Evolutionary conservation across 2,888 invertebrate species (phyloP).

Genomic region (Lasioglossum marginatum): DNA sequence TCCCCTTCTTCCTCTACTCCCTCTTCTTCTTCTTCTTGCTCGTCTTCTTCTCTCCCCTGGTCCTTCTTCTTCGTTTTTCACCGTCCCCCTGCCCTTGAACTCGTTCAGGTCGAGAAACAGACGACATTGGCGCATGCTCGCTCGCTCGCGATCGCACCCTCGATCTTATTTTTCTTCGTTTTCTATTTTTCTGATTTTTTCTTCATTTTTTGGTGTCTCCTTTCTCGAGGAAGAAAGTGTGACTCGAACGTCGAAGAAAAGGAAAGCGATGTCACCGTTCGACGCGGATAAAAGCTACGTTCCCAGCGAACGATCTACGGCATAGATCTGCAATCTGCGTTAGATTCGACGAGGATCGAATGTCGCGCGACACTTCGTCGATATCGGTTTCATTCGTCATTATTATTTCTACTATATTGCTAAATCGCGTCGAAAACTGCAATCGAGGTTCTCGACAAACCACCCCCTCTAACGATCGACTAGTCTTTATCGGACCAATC

Average conservation of each 20-base stretch:
- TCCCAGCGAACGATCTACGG: background rate
- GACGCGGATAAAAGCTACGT: conserved; percentile 38
- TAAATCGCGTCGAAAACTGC: conserved; percentile 48
- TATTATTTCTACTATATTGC: conserved; percentile 46
- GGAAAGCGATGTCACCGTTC: conserved; percentile 44
- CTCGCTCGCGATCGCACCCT: conserved; percentile 68
- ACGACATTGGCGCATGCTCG: conserved; percentile 72
- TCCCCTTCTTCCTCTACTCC: background rate
- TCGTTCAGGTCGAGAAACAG: conserved; percentile 55
- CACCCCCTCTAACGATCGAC: conserved; percentile 77
- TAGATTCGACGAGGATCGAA: conserved; percentile 5
- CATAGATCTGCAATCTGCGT: background rate
- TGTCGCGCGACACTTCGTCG: background rate
- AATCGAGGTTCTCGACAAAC: conserved; percentile 50
- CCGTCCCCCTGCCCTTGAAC: conserved; percentile 10
- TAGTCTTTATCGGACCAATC: conserved; percentile 83
- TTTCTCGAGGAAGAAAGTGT: conserved; percentile 13
- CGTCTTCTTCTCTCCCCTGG: background rate
- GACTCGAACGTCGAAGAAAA: background rate
- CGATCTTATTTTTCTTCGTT: conserved; percentile 36
- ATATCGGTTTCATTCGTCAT: conserved; percentile 20
- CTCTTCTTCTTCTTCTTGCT: background rate
- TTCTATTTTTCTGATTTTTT: background rate
- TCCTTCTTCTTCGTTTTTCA: conserved; percentile 8
- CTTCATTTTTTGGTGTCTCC: background rate